phyloP scores from a whole-genome alignment of 2,113 vertebrate genomes.

The Micronycteris hirsuta region DNA sequence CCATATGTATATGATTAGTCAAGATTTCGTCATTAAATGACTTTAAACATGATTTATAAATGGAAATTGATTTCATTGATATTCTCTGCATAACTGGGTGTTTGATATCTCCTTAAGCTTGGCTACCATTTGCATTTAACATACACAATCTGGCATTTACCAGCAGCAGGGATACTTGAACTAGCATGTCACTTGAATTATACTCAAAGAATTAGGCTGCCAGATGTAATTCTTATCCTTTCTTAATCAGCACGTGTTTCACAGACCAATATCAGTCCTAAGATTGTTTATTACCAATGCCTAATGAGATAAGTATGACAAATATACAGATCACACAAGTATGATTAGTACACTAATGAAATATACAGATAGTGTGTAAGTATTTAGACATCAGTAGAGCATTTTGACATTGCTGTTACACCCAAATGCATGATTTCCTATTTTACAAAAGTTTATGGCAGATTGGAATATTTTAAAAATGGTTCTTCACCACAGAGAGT shows the following conservation, averaged over 20 bases:
- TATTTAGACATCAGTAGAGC: neutral
- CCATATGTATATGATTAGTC: neutral
- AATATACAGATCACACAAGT: neutral
- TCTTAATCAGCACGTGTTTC: neutral
- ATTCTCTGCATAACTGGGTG: neutral
- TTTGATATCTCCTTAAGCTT: conserved; percentile 3
- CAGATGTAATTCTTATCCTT: neutral
- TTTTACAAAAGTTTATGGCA: conserved; percentile 34
- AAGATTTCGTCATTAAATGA: neutral
- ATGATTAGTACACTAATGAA: neutral
- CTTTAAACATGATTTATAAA: conserved; percentile 43
- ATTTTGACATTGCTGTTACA: conserved; percentile 11
- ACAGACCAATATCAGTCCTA: neutral
- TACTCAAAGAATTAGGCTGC: neutral
- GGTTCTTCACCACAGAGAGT: conserved; percentile 1
- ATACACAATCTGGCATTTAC: conserved; percentile 16
- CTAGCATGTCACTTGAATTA: neutral
- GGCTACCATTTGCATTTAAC: neutral
- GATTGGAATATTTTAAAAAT: neutral
- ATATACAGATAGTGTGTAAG: neutral
- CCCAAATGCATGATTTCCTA: conserved; percentile 20
- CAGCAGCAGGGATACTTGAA: neutral
- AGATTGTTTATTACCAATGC: neutral
- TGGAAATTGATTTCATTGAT: neutral
- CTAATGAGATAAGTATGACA: neutral